Evolutionary conservation across 2,113 vertebrate species (phyloP).

Genomic region (Cavia porcellus): DNA sequence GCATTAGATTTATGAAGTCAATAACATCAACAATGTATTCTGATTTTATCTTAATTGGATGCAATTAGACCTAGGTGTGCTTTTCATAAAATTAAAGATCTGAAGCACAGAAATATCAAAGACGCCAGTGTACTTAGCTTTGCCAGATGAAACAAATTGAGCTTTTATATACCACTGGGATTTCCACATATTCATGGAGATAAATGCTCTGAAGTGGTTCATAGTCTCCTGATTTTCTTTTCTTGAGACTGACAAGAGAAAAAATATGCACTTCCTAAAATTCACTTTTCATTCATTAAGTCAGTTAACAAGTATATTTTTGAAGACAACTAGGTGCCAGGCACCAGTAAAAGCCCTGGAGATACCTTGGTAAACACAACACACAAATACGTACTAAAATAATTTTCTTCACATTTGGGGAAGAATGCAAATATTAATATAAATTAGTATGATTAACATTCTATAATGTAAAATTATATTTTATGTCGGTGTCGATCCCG

Average conservation of each 20-base stretch:
- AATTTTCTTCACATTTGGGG: neutral
- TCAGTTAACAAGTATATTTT: constrained; percentile 26
- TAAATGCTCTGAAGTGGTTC: constrained; percentile 12
- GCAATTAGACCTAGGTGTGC: constrained; percentile 81
- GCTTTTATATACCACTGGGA: constrained; percentile 47
- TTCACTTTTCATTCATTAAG: neutral
- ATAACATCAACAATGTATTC: constrained; percentile 68
- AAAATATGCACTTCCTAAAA: neutral
- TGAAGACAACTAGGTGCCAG: neutral
- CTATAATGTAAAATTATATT: neutral
- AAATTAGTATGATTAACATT: neutral
- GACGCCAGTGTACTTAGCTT: neutral
- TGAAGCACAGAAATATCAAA: constrained; percentile 62
- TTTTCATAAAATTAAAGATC: constrained; percentile 77
- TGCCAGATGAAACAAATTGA: constrained; percentile 56
- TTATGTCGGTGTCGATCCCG: no score
- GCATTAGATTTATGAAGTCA: constrained; percentile 78
- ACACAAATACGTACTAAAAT: neutral
- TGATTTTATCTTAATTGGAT: constrained; percentile 82
- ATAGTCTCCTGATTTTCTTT: constrained; percentile 32
- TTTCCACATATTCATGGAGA: constrained; percentile 58
- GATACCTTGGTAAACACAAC: neutral
- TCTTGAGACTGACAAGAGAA: neutral
- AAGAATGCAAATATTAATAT: neutral
- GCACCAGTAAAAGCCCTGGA: neutral